phyloP scores from a whole-genome alignment of 2,797 vertebrate species.

The Galago senegalensis region DNA sequence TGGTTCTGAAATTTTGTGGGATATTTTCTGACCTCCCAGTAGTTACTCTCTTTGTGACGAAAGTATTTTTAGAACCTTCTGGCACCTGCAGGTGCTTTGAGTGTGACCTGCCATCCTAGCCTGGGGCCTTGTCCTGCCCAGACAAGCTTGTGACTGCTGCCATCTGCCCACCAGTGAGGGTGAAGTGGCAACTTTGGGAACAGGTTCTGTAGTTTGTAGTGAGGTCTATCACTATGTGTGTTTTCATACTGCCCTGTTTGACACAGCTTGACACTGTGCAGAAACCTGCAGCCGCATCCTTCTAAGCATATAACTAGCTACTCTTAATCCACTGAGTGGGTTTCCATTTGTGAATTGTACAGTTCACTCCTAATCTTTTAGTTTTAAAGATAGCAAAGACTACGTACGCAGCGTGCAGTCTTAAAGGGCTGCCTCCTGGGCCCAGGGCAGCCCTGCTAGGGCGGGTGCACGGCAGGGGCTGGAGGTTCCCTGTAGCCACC shows the following conservation, averaged over 20 bases:
- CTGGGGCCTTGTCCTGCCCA: not conserved
- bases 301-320: not conserved
- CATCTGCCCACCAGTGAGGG: not conserved
- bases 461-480: not conserved
- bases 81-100: not conserved
- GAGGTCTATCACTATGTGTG: not conserved
- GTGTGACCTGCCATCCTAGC: not conserved
- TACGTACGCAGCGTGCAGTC: accelerated
- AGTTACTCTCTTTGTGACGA: not conserved
- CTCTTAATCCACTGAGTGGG: too few species aligned
- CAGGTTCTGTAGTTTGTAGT: not conserved
- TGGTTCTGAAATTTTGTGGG: not conserved
- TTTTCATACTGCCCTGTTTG: not conserved
- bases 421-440: not conserved
- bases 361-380: not conserved
- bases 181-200: not conserved
- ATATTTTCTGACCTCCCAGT: not conserved
- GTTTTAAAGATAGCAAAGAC: not conserved
- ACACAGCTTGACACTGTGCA: not conserved
- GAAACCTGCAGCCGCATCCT: not conserved
- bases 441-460: accelerated
- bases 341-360: not conserved
- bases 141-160: not conserved
- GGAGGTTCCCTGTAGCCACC: too few species aligned
- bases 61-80: not conserved